Evolutionary conservation across 1,140 invertebrate species (phyloP).

Genomic region (Adoxophyes honmai): DNA sequence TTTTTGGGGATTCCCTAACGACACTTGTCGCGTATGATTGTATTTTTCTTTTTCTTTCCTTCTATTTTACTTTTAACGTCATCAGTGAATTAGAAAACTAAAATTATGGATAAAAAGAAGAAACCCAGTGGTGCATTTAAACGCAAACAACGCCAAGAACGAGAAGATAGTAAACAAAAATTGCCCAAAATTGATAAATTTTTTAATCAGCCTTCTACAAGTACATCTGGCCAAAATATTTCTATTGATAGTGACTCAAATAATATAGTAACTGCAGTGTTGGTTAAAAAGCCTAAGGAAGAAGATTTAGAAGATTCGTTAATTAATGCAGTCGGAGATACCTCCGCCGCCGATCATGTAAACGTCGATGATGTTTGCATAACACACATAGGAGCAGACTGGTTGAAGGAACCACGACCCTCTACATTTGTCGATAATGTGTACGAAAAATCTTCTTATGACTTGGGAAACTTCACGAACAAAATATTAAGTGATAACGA

Average conservation of each 20-base stretch:
- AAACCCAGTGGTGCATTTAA: conserved; percentile 23
- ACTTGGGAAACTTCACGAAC: not conserved
- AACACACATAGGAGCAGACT: not conserved
- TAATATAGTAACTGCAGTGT: not conserved
- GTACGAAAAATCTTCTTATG: not conserved
- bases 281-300: not conserved
- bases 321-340: not conserved
- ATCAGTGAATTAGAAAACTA: not conserved
- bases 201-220: not conserved
- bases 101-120: conserved; percentile 17
- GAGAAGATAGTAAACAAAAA: conserved; percentile 22
- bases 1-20: not conserved
- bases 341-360: not conserved
- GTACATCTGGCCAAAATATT: not conserved
- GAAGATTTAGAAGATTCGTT: not conserved
- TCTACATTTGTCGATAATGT: not conserved
- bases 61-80: not conserved
- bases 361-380: not conserved
- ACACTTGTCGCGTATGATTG: not conserved
- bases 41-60: not conserved
- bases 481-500: not conserved
- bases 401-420: not conserved
- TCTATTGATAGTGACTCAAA: not conserved
- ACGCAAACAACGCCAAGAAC: conserved; percentile 25
- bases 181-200: too few relatives aligned